Evolutionary conservation across 2,888 invertebrate genomes (phyloP).

Genomic region (Trissoscelio sp.): DNA sequence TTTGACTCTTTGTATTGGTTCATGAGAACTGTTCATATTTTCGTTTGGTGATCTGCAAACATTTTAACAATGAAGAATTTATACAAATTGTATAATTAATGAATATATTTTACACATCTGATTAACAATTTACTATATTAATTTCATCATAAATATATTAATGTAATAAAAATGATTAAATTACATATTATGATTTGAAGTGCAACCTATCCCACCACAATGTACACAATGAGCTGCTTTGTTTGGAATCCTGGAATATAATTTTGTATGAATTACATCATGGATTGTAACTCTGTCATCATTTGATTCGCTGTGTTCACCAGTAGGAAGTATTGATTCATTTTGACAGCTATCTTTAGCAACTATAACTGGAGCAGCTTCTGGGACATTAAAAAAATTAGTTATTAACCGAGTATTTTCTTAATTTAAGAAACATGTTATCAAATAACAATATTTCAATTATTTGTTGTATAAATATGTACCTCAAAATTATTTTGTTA

Average conservation of each 20-base stretch:
- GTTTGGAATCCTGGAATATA: conserved; percentile 2
- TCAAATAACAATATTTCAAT: too few species aligned
- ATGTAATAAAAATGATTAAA: background rate
- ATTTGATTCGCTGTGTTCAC: background rate
- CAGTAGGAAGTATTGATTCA: conserved; percentile 37
- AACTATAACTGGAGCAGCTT: conserved; percentile 7
- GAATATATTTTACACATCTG: too few species aligned
- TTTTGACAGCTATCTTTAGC: conserved; percentile 32
- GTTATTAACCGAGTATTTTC: too few species aligned
- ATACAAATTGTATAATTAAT: too few species aligned
- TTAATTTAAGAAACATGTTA: too few species aligned
- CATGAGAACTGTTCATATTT: background rate
- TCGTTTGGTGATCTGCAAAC: background rate
- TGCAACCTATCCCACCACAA: conserved; percentile 31
- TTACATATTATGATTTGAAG: conserved; percentile 27
- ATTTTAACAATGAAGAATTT: background rate
- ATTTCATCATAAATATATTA: too few species aligned
- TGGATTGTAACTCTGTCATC: conserved; percentile 41
- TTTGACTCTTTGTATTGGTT: conserved; percentile 25
- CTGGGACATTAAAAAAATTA: conserved; percentile 4
- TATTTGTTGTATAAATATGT: too few species aligned
- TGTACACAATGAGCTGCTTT: conserved; percentile 1
- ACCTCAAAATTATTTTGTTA: too few species aligned
- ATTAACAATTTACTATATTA: too few species aligned
- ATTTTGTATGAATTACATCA: conserved; percentile 47